Base-by-base conservation (phyloP, 2,797 vertebrate species). In the Sylvia borin region DNA sequence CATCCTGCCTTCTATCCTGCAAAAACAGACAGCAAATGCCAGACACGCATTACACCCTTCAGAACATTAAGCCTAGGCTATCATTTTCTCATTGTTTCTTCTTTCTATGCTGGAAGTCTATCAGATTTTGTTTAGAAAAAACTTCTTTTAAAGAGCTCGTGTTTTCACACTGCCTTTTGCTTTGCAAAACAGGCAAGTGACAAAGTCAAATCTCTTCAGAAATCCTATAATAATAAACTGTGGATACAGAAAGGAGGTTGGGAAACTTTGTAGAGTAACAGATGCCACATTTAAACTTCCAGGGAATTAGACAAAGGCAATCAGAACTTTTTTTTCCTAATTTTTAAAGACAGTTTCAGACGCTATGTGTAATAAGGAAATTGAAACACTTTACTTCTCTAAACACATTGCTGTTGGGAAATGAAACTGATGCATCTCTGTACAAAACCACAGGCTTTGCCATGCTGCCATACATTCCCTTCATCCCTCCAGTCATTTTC, bases 261-360 rank as follows among this genome's bases (percentile, higher is more conserved):
- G n/a, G 45, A 88, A 95, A 78, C 70, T 74, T 32, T 85, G 36
- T 6, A 82, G 65, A 96, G 48, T 29, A 86, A 74, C 13, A 68
- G 45, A 79, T 79, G 94, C 45, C 25, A 92, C 25, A 36, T 92
- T 86, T 90, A 85, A 31, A 2, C 74, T 95, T 95, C 64, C 60
- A 50, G 80, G 25, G 61, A 86, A 72, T 76, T 84, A 8, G 13
- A 79, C 21, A 29, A 87, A 89, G 36, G 22, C 38, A 47, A 65
- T n/a, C 11, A 29, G 34, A 77, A 29, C 25, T 24, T 50, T 45
- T 38, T 43, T 36, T 34, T 2, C 47, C 16, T 88, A 8, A 50
- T 31, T 96, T 88, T 72, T 82, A 87, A 88, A 85, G 73, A 92
- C 54, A 32, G 58, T 67, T 81, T 85, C 73, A 90, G 88, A 68